A percentile compares a stretch with the other conserved stretches of the same genome.
These are phyloP conservation scores for Hoplias malabaricus DNA, from an alignment of 2,113 vertebrate genomes.

Conservation along the genomic window DNA sequence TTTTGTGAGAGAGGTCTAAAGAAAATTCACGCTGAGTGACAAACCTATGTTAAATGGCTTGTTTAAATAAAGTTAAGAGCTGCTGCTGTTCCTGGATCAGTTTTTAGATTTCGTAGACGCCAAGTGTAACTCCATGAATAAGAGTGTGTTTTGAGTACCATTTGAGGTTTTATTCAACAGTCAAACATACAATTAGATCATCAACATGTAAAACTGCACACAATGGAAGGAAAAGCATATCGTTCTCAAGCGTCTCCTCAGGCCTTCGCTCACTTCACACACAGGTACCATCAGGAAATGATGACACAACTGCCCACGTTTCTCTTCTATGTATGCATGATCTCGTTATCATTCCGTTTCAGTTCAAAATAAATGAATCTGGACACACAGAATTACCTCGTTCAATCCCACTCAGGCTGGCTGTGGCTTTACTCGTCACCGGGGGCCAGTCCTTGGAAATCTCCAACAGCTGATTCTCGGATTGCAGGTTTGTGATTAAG, in stretches of 20 bases:
- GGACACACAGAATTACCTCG: not conserved
- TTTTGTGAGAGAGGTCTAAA: too few species aligned
- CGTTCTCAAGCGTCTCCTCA: constrained; percentile 59
- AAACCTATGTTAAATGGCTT: too few species aligned
- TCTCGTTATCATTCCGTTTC: not conserved
- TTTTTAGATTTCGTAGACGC: too few species aligned
- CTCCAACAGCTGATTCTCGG: not conserved
- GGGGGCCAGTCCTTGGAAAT: not conserved
- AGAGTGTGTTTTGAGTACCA: constrained; percentile 72
- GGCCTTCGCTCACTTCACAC: constrained; percentile 33
- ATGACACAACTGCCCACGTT: not conserved
- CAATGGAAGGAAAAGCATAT: constrained; percentile 58
- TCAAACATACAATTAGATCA: constrained; percentile 73
- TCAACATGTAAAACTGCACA: constrained; percentile 55
- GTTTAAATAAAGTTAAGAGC: too few species aligned
- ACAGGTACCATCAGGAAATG: constrained; percentile 48
- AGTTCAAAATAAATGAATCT: not conserved
- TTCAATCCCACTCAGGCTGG: not conserved
- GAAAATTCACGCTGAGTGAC: too few species aligned
- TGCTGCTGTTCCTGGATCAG: not conserved
- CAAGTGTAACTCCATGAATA: not conserved
- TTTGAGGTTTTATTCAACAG: constrained; percentile 80
- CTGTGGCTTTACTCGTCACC: not conserved
- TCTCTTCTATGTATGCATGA: not conserved
- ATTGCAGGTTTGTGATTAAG: not conserved